A percentile compares a stretch with the other conserved stretches of the same genome.
phyloP scores from a whole-genome alignment of 2,888 invertebrate species.

The Rambutsinella grinnellia region DNA sequence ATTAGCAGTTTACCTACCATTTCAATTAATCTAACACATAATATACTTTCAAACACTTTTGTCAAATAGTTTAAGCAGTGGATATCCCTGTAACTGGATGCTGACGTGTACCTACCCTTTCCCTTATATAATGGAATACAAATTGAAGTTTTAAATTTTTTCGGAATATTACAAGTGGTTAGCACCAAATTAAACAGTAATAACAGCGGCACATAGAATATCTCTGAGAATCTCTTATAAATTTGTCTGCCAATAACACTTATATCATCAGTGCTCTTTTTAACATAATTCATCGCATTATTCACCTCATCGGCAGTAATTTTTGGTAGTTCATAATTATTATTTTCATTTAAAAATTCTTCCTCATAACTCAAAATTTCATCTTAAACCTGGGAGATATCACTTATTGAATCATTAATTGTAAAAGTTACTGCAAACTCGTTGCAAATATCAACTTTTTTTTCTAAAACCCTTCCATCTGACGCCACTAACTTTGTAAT shows the following conservation, averaged over 20 bases:
- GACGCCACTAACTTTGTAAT: background rate
- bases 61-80: background rate
- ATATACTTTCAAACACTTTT: conserved; percentile 9
- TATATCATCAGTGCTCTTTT: too few relatives aligned
- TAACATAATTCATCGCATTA: background rate
- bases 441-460: background rate
- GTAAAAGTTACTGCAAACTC: too few relatives aligned
- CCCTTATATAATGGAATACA: conserved; percentile 43
- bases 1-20: conserved; percentile 23
- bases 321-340: background rate
- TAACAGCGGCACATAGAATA: background rate
- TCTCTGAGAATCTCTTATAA: background rate
- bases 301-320: background rate
- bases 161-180: background rate
- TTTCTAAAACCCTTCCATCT: background rate
- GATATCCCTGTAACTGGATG: conserved; percentile 57
- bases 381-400: too few relatives aligned
- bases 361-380: too few relatives aligned
- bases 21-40: conserved; percentile 14
- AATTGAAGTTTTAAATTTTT: conserved; percentile 13
- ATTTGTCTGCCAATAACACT: too few relatives aligned
- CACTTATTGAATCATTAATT: too few relatives aligned
- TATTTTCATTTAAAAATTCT: too few relatives aligned
- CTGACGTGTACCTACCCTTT: conserved; percentile 38
- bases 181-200: background rate